Base-by-base conservation (phyloP, 2,797 vertebrate genomes). In the Sylvilagus floridanus region DNA sequence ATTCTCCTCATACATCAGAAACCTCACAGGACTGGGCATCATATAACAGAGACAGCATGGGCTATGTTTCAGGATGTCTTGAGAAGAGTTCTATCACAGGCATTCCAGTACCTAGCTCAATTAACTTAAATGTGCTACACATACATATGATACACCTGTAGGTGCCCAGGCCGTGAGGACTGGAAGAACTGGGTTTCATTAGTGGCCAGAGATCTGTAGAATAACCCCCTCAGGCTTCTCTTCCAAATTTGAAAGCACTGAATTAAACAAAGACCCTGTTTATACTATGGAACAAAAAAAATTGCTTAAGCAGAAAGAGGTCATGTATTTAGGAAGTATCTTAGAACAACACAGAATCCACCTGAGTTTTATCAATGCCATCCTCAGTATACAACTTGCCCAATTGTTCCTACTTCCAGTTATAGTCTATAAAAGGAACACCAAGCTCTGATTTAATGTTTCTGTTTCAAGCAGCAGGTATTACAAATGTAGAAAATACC, bases 401-500 rank as follows among this genome's bases (percentile, higher is more conserved):
- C 26, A 68, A 0, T 28, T 42, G 21, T 90, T 83, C 30, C 35
- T 54, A 12, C 30, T 85, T 62, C n/a, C 28, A 79, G 16, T 65
- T 35, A 71, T 0, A 24, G 52, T 22, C 28, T 22, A 9, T 75
- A 75, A 62, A 73, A 93, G 84, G 17, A 37, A 66, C 4, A 24
- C 62, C 52, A 82, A 52, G 4, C 50, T 78, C 32, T 71, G 71
- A 69, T 35, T 77, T 84, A 63, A 14, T 12, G 37, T 26, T 24
- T 86, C 22, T 84, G 16, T 85, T 94, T 72, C 50, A 90, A 94
- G 30, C 17, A 50, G 42, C 2, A 10, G 54, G 17, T 69, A 21
- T 52, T 77, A 12, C 19, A 77, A 93, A 95, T 82, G 63, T 75
- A 96, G 93, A 93, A 93, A 96, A 52, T 98, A 99, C 99, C 99